Evolutionary conservation across 2,888 invertebrate species (phyloP).

Genomic region (Dastarcus helophoroides): DNA sequence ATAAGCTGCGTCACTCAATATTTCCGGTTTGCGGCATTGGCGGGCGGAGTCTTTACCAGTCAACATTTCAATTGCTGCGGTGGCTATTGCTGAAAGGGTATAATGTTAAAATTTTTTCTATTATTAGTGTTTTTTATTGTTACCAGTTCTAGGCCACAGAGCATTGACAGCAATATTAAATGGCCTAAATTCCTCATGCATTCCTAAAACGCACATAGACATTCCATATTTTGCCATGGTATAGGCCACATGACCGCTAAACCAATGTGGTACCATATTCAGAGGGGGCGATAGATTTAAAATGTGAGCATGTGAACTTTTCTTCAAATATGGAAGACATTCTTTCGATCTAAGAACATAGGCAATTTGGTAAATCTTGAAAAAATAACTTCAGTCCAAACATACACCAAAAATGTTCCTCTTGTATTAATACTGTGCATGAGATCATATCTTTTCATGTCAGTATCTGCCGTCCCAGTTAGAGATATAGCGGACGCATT

Average conservation of each 20-base stretch:
- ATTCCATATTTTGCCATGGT: slow-evolving; percentile 98
- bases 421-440: slow-evolving; percentile 92
- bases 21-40: slow-evolving; percentile 67
- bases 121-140: too few relatives aligned
- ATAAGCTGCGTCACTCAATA: slow-evolving; percentile 85
- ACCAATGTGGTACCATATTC: slow-evolving; percentile 83
- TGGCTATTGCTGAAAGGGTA: slow-evolving; percentile 74
- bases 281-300: slow-evolving; percentile 92
- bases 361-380: too few relatives aligned
- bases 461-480: slow-evolving; percentile 69
- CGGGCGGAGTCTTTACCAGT: slow-evolving; percentile 54
- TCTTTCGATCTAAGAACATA: slow-evolving; percentile 78
- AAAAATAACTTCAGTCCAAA: slow-evolving; percentile 14
- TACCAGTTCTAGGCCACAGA: slow-evolving; percentile 89
- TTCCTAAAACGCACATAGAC: slow-evolving; percentile 96
- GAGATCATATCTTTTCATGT: slow-evolving; percentile 93
- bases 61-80: slow-evolving; percentile 86
- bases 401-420: slow-evolving; percentile 89
- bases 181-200: slow-evolving; percentile 84
- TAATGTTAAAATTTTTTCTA: too few relatives aligned
- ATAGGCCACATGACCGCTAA: slow-evolving; percentile 85
- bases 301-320: slow-evolving; percentile 85
- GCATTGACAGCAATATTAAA: slow-evolving; percentile 87
- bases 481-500: slow-evolving; percentile 93
- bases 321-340: slow-evolving; percentile 78